A percentile compares a stretch with the other conserved stretches of the same genome.
Conservation (phyloP, 2,797 vertebrate genomes). For the Hemibagrus guttatus region DNA sequence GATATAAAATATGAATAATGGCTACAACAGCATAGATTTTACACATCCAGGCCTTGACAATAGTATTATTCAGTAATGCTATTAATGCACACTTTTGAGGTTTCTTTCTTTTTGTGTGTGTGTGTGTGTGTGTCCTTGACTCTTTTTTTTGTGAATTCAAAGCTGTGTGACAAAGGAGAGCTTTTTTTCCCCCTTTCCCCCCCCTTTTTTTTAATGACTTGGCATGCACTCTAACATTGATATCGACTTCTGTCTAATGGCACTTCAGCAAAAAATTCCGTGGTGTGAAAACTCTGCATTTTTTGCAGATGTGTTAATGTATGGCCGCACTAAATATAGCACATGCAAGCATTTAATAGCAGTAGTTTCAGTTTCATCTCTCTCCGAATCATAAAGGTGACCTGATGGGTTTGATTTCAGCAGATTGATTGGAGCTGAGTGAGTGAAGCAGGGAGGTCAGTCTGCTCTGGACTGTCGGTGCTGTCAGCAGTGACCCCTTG, state of each 20-base stretch:
- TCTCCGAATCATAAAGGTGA: conserved; percentile 60
- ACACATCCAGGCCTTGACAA: conserved; percentile 22
- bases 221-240: conserved; percentile 55
- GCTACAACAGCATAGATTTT: background rate
- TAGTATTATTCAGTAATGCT: background rate
- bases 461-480: conserved; percentile 22
- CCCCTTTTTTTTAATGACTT: conserved; percentile 46
- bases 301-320: conserved; percentile 60
- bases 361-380: conserved; percentile 54
- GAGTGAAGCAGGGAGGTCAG: conserved; percentile 50
- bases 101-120: background rate
- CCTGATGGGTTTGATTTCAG: conserved; percentile 65
- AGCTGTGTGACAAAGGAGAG: conserved; percentile 36
- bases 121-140: conserved; percentile 40
- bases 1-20: background rate
- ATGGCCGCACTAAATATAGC: conserved; percentile 59
- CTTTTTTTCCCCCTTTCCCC: background rate
- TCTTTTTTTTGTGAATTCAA: conserved; percentile 37
- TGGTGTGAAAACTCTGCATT: conserved; percentile 57
- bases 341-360: conserved; percentile 50
- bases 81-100: conserved; percentile 29
- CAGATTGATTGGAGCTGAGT: conserved; percentile 59
- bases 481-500: background rate
- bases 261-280: conserved; percentile 55
- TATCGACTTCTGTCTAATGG: conserved; percentile 59